These are phyloP conservation scores for Sycophila texana DNA, from an alignment of 2,888 invertebrate species.

Conservation along the genomic window DNA sequence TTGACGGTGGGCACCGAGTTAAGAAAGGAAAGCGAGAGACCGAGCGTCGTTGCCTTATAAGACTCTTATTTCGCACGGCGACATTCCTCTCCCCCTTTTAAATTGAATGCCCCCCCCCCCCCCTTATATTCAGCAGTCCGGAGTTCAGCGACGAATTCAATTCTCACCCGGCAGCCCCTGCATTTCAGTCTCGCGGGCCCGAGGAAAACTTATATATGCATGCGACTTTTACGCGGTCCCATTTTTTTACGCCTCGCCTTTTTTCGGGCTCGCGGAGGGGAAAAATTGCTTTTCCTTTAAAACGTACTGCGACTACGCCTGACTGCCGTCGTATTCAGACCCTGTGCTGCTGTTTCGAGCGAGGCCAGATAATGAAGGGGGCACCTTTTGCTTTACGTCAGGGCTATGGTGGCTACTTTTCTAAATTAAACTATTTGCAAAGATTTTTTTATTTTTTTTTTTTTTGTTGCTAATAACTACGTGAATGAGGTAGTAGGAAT, in stretches of 20 bases:
- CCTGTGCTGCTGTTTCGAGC: background rate
- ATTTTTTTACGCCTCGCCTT: slow-evolving; percentile 19
- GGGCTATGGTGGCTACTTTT: too few relatives aligned
- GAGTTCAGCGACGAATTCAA: slow-evolving; percentile 15
- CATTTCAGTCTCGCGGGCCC: background rate
- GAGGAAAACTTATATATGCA: slow-evolving; percentile 29
- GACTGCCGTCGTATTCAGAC: background rate
- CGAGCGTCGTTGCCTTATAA: background rate
- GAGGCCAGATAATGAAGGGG: slow-evolving; percentile 2
- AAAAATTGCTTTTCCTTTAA: background rate
- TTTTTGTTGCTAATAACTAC: too few relatives aligned
- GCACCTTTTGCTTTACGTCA: slow-evolving; percentile 1
- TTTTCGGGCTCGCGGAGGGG: background rate
- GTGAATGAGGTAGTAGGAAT: too few relatives aligned
- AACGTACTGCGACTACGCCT: background rate
- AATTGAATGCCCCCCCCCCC: slow-evolving; percentile 27
- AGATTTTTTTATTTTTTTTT: too few relatives aligned
- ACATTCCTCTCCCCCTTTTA: slow-evolving; percentile 19
- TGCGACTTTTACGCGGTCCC: slow-evolving; percentile 30
- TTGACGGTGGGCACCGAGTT: background rate
- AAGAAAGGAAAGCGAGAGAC: slow-evolving; percentile 2
- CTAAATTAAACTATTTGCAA: too few relatives aligned
- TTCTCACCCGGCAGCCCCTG: slow-evolving; percentile 4
- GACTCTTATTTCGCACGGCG: background rate
- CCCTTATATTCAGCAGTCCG: background rate